Percentiles rank a stretch among this genome's conserved stretches.
Conservation (phyloP, 2,797 vertebrate species). For the Cossypha heuglini region DNA sequence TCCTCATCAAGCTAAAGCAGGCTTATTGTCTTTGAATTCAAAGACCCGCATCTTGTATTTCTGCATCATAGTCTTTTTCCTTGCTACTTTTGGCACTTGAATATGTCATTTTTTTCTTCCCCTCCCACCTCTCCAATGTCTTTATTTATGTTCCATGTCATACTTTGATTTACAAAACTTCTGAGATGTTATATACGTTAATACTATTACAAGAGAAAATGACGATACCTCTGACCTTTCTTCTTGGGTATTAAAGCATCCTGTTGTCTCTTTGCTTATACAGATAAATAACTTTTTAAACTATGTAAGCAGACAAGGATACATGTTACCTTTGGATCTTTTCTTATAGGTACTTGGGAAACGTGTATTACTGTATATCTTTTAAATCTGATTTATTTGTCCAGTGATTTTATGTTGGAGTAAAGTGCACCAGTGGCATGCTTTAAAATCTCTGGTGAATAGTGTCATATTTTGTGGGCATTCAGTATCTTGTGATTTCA, state of each 20-base stretch:
- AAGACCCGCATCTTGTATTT: background rate
- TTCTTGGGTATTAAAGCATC: background rate
- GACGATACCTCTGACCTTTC: background rate
- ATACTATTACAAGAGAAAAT: background rate
- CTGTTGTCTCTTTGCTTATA: background rate
- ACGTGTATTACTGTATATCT: background rate
- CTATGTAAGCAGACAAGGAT: background rate
- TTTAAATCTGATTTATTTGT: background rate
- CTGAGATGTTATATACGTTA: background rate
- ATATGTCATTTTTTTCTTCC: background rate
- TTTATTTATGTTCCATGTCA: background rate
- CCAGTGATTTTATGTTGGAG: background rate
- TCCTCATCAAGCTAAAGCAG: background rate
- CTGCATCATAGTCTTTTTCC: background rate
- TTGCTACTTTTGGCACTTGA: background rate
- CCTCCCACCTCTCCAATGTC: rapidly evolving
- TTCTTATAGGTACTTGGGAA: background rate
- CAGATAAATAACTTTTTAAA: background rate
- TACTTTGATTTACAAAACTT: background rate
- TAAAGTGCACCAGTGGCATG: background rate
- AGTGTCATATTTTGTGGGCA: background rate
- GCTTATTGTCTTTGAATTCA: background rate
- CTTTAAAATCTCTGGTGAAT: background rate
- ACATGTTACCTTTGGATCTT: background rate
- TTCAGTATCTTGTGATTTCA: background rate